These are phyloP conservation scores for Nasonia vitripennis DNA, from an alignment of 1,140 invertebrate genomes.

Conservation along the genomic window DNA sequence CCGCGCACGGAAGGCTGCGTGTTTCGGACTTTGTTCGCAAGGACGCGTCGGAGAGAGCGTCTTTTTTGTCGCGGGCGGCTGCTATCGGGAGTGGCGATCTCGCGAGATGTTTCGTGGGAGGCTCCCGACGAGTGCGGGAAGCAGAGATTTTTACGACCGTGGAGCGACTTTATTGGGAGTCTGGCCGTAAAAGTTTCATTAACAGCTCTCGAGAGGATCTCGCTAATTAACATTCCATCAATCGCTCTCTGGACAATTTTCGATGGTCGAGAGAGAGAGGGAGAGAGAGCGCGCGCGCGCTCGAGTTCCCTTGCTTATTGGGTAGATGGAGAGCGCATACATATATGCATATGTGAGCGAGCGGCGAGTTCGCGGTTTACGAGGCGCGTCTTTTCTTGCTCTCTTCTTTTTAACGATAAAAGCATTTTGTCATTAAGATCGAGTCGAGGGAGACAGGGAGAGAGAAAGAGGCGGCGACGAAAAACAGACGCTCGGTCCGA, in stretches of 20 bases:
- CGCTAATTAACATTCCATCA: background rate
- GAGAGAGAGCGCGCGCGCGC: too few species aligned
- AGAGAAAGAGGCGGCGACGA: background rate
- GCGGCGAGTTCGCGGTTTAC: background rate
- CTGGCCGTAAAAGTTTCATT: background rate
- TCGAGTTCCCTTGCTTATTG: too few species aligned
- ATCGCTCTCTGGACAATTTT: background rate
- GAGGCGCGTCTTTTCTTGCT: background rate
- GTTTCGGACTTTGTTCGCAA: too few species aligned
- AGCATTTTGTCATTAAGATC: constrained; percentile 48
- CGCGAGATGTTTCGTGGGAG: background rate
- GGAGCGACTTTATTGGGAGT: background rate
- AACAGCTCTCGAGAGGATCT: background rate
- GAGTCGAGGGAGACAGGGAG: background rate
- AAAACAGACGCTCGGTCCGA: background rate
- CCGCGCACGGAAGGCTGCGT: too few species aligned
- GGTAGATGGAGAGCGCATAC: too few species aligned
- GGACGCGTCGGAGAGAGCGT: background rate
- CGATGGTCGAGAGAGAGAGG: too few species aligned
- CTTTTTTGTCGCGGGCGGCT: background rate
- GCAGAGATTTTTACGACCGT: background rate
- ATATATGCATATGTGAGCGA: too few species aligned
- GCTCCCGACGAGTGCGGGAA: background rate
- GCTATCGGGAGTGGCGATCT: background rate
- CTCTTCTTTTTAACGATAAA: constrained; percentile 46